These are phyloP conservation scores for Psettodes erumei DNA, from an alignment of 2,113 vertebrate species.

Conservation along the genomic window DNA sequence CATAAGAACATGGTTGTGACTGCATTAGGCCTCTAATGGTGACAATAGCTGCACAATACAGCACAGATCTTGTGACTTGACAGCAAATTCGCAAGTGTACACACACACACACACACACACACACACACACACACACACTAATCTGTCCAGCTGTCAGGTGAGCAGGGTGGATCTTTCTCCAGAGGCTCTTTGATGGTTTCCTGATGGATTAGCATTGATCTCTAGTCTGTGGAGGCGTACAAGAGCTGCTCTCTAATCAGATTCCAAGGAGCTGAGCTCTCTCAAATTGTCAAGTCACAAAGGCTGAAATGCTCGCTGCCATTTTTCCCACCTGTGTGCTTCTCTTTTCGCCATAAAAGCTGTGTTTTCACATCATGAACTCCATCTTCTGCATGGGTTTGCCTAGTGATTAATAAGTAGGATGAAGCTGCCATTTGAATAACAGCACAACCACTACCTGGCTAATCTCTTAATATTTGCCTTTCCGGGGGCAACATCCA, in stretches of 20 bases:
- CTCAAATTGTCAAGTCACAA: neutral
- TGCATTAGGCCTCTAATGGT: neutral
- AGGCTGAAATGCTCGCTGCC: neutral
- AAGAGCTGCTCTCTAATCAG: conserved; percentile 43
- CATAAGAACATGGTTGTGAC: neutral
- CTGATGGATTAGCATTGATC: conserved; percentile 63
- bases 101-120: conserved; percentile 1
- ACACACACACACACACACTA: conserved; percentile 8
- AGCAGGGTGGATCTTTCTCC: conserved; percentile 46
- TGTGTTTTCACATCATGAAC: neutral
- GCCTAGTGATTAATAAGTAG: conserved; percentile 15
- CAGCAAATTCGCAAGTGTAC: neutral
- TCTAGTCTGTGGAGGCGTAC: conserved; percentile 5
- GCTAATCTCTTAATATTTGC: conserved; percentile 57
- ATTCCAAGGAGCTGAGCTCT: conserved; percentile 26
- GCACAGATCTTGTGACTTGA: neutral
- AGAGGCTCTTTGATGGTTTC: conserved; percentile 60
- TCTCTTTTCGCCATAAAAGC: neutral
- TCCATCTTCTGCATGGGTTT: neutral
- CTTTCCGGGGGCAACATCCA: conserved; percentile 32
- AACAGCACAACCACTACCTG: conserved; percentile 18
- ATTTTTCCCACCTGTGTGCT: conserved; percentile 4
- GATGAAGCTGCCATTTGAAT: conserved; percentile 32
- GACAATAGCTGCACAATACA: conserved; percentile 6
- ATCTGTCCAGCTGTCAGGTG: conserved; percentile 73